phyloP scores from a whole-genome alignment of 1,140 invertebrate genomes.

The Limonius californicus region DNA sequence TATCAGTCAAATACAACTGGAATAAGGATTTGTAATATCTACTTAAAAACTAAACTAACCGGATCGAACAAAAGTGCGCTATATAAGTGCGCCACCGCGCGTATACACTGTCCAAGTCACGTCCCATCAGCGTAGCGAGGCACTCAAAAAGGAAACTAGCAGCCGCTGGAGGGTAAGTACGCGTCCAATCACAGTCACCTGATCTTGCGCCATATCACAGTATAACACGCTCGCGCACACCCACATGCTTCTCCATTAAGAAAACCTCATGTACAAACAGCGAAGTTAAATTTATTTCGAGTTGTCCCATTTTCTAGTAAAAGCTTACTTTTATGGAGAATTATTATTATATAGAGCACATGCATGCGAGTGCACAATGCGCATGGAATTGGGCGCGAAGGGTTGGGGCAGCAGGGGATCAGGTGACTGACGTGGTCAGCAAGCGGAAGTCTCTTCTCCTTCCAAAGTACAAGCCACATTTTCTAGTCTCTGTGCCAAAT shows the following conservation, averaged over 20 bases:
- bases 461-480: conserved; percentile 87
- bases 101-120: conserved; percentile 41
- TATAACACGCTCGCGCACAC: conserved; percentile 42
- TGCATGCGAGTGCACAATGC: conserved; percentile 35
- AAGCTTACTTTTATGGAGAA: not conserved
- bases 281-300: not conserved
- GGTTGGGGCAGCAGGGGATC: conserved; percentile 47
- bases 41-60: conserved; percentile 42
- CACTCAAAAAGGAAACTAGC: conserved; percentile 47
- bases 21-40: conserved; percentile 38
- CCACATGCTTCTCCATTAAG: conserved; percentile 29
- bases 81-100: conserved; percentile 29
- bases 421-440: conserved; percentile 54
- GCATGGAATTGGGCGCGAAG: conserved; percentile 42
- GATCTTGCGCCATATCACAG: conserved; percentile 49
- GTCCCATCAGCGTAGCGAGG: conserved; percentile 47
- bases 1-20: conserved; percentile 31
- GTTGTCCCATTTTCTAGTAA: too few relatives aligned
- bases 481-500: conserved; percentile 83
- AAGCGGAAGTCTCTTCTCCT: conserved; percentile 62
- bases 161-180: conserved; percentile 46
- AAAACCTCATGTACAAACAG: not conserved
- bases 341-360: conserved; percentile 10
- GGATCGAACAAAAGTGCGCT: conserved; percentile 38
- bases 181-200: conserved; percentile 47